Percentiles rank a stretch among this genome's conserved stretches.
Evolutionary conservation across 1,140 invertebrate species (phyloP).

Genomic region (Drosophila lowei): DNA sequence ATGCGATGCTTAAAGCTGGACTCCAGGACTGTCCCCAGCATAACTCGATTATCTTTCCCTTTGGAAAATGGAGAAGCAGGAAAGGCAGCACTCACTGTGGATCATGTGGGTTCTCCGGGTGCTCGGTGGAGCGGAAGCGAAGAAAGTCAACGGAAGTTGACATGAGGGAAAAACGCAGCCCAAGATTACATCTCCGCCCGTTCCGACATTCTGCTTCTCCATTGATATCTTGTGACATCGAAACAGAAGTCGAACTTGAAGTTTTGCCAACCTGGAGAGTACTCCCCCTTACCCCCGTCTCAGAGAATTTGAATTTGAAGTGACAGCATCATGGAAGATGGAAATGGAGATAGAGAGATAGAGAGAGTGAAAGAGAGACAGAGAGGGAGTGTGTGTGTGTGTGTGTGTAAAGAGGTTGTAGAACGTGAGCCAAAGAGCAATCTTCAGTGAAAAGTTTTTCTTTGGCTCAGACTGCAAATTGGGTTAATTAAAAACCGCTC

Average conservation of each 20-base stretch:
- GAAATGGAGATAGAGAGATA: constrained; percentile 4
- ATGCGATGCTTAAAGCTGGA: constrained; percentile 12
- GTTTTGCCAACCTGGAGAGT: neutral
- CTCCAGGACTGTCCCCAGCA: constrained; percentile 5
- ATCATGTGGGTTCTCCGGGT: too few relatives aligned
- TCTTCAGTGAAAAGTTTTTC: constrained; percentile 62
- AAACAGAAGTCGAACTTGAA: constrained; percentile 19
- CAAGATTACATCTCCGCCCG: neutral
- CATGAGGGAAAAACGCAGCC: too few relatives aligned
- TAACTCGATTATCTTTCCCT: constrained; percentile 9
- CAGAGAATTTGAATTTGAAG: constrained; percentile 22
- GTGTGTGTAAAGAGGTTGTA: neutral
- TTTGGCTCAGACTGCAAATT: constrained; percentile 64
- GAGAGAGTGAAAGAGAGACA: constrained; percentile 8
- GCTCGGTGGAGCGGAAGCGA: too few relatives aligned
- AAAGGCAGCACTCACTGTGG: constrained; percentile 5
- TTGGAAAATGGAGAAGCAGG: neutral
- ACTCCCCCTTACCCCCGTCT: too few relatives aligned
- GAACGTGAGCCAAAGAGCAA: constrained; percentile 31
- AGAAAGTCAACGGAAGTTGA: constrained; percentile 8
- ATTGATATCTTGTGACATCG: constrained; percentile 22
- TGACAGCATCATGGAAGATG: too few relatives aligned
- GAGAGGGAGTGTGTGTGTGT: constrained; percentile 4
- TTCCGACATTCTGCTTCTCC: neutral
- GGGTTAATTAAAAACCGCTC: constrained; percentile 79